A percentile compares a stretch with the other conserved stretches of the same genome.
Conservation (phyloP, 1,140 invertebrate genomes). For the Phymorhynchus buccinoides region DNA sequence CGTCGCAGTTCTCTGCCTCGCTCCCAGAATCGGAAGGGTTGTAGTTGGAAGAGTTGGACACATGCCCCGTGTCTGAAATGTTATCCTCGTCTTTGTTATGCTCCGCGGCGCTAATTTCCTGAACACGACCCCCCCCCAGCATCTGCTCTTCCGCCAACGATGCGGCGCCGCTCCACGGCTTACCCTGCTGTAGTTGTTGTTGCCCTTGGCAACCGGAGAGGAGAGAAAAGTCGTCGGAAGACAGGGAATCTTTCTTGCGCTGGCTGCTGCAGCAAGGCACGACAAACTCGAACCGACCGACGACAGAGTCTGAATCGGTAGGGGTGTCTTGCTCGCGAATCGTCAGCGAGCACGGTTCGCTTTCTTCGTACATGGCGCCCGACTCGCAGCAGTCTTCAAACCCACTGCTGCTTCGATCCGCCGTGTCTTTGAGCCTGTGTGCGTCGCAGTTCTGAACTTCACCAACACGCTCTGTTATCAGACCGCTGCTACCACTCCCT, state of each 20-base stretch:
- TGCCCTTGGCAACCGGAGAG: neutral
- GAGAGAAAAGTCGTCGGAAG: neutral
- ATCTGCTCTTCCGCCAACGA: neutral
- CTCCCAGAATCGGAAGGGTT: conserved; percentile 47
- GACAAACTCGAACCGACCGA: conserved; percentile 20
- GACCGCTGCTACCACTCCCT: neutral
- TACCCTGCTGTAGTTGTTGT: neutral
- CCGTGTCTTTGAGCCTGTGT: neutral
- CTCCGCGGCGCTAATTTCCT: neutral
- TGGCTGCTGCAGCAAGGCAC: neutral
- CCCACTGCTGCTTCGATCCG: conserved; percentile 11
- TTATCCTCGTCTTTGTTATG: conserved; percentile 32
- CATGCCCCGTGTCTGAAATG: conserved; percentile 30
- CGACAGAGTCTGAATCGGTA: neutral
- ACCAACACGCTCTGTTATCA: neutral
- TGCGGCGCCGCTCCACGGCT: no score
- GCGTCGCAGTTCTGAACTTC: neutral
- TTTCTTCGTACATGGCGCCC: neutral
- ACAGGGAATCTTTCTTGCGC: neutral
- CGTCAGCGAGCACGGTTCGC: neutral
- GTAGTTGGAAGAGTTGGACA: conserved; percentile 45
- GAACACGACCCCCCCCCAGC: neutral
- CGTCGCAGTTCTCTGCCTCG: conserved; percentile 41
- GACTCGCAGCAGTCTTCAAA: conserved; percentile 6
- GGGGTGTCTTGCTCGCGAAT: neutral